phyloP scores from a whole-genome alignment of 2,113 vertebrate genomes.

The Sphaerodactylus townsendi region DNA sequence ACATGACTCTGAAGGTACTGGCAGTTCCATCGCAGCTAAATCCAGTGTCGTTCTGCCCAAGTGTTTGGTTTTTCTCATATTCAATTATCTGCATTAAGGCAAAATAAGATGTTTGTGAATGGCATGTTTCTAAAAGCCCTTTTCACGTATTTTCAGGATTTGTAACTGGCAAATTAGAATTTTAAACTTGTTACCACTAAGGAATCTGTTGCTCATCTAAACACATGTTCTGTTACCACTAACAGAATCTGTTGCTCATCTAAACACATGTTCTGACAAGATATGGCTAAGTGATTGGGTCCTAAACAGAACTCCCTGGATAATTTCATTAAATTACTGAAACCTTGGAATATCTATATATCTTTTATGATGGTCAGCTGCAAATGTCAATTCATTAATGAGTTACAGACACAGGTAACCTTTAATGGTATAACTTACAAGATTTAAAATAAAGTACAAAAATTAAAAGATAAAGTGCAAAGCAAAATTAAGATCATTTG shows the following conservation, averaged over 20 bases:
- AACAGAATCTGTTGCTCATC: no score
- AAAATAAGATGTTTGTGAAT: fast-evolving
- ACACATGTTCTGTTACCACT: no score
- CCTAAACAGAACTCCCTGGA: background rate
- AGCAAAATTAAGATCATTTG: no score
- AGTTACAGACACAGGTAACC: no score
- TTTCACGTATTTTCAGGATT: background rate
- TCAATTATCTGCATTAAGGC: constrained; percentile 84
- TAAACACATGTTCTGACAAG: no score
- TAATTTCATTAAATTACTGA: background rate
- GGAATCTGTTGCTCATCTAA: background rate
- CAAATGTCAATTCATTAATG: no score
- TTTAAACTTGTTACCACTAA: background rate
- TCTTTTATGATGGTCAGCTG: no score
- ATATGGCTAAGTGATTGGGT: background rate
- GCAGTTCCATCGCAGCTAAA: constrained; percentile 94
- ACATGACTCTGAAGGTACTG: constrained; percentile 93
- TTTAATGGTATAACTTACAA: no score
- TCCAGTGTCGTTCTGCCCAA: constrained; percentile 92
- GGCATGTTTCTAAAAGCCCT: background rate
- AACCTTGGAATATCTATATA: background rate
- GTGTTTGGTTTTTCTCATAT: constrained; percentile 88
- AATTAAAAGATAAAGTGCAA: no score
- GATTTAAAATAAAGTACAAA: no score
- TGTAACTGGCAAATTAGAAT: background rate